Evolutionary conservation across 2,797 vertebrate genomes (phyloP), one percentile per base, ranked within the genome.

Genomic region (Cossypha niveicapilla): DNA sequence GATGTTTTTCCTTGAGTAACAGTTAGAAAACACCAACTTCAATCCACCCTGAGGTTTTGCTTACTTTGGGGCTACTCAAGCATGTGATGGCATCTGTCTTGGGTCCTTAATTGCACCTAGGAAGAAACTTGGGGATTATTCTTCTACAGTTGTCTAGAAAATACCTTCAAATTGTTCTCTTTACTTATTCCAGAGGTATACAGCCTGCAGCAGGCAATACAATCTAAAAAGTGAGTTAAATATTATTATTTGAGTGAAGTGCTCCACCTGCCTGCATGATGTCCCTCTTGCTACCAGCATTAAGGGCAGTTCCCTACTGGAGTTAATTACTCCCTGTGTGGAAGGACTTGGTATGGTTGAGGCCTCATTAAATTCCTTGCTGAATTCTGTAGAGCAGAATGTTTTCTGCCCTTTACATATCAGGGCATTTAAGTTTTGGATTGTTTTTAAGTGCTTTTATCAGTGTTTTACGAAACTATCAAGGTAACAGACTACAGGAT

Each of bases 241-340:
- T 50, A 41, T 66, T 84, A 35, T 60, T 2, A 5, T 80, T 71
- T 74, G 70, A 75, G 56, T 48, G 5, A 78, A 77, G 79, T 86
- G 72, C 79, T 95, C 90, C 85, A 78, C 85, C 90, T 95, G 50
- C 42, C 78, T 95, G 60, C 23, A 4, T 32, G 53, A 60, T 84
- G 42, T 50, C 57, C 35, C 15, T 73, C 44, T 82, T 82, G 83
- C 61, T 88, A 14, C 41, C 17, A 67, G 34, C 17, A 25, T 65
- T 72, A 72, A 78, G 58, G 71, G 54, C 58, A 47, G 18, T n/a
- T 72, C 53, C n/a, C 39, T 67, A 0, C 58, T 48, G 39, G 48
- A 83, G 56, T 53, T 25, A 86, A 57, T 78, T 72, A 24, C 25
- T 88, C 27, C 21, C 34, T 41, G 35, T 68, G 66, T 47, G 48